Base-by-base conservation (phyloP, 2,797 vertebrate genomes). In the Anguilla pacifica region DNA sequence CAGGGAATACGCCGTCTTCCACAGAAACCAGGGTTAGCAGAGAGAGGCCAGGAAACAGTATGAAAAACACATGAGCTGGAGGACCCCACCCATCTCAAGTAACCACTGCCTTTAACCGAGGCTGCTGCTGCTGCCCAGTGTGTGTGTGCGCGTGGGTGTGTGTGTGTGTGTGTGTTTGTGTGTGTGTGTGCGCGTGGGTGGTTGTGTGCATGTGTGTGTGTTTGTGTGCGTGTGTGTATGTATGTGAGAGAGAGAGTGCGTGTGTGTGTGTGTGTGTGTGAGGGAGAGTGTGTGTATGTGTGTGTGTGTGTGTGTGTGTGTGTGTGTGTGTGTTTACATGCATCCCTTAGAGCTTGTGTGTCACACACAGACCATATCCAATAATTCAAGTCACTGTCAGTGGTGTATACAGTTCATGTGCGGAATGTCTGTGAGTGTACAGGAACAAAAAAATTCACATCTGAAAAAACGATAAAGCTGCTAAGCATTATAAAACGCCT, bases 81-180 rank as follows among this genome's bases (percentile, higher is more conserved):
- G 94, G 95, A 95, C 95, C 94, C 95, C 96, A 95, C 95, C 95
- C 96, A 96, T 93, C 95, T 96, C 94, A 94, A 94, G 95, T 95
- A 93, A 93, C 94, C 91, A 91, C 92, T 91, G 91, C 93, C 92
- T 90, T 92, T 91, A 67, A 91, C 87, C 22, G 88, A 89, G 93
- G 61, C 61, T 39, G 39, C 61, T 39, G 39, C 39, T 67, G 88
- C 72, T 87, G 88, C 88, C 46, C 39, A 51, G 74, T 70, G 81
- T 59, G 86, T 81, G 86, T 82, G 86, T 82, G 86, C 46, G 77
- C 64, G n/a, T n/a, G n/a, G n/a, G n/a, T n/a, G 79, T n/a, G 22
- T 46, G 53, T 15, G 70, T 88, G 88, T 43, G 35, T 70, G 81
- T 59, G 86, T 82, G 86, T 67, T 77, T 82, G 86, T 61, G 77